Percentiles rank a stretch among this genome's conserved stretches.
phyloP scores from a whole-genome alignment of 2,113 vertebrate genomes.

The Loxodonta africana region DNA sequence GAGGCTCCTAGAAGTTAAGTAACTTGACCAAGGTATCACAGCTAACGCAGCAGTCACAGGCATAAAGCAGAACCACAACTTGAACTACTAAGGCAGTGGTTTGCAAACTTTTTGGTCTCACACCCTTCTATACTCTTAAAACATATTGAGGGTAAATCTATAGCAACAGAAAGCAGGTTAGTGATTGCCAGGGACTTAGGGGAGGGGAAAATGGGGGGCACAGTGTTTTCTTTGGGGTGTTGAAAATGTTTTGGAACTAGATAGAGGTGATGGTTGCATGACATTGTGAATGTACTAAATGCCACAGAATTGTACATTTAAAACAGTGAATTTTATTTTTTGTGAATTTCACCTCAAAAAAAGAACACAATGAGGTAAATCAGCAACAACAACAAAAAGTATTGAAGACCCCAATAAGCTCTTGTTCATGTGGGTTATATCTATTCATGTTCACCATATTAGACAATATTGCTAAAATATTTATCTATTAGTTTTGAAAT shows the following conservation, averaged over 20 bases:
- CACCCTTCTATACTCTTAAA: conserved; percentile 55
- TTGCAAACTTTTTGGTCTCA: conserved; percentile 22
- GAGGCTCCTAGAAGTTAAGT: neutral
- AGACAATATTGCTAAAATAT: conserved; percentile 38
- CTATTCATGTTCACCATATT: neutral
- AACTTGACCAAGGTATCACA: conserved; percentile 2
- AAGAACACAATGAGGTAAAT: conserved; percentile 18
- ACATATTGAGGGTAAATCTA: conserved; percentile 8
- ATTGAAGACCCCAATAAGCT: neutral
- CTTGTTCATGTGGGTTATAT: neutral
- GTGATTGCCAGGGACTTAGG: neutral
- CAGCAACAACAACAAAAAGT: neutral
- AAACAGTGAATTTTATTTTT: conserved; percentile 52
- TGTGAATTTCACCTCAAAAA: conserved; percentile 25
- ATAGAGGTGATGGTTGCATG: neutral
- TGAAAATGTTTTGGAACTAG: conserved; percentile 53
- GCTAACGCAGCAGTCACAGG: neutral
- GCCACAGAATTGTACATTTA: neutral
- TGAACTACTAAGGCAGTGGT: conserved; percentile 12
- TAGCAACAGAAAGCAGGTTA: conserved; percentile 48
- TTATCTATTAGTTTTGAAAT: conserved; percentile 52
- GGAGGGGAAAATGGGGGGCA: neutral
- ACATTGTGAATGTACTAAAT: neutral
- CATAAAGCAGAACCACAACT: conserved; percentile 36
- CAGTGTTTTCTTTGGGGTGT: conserved; percentile 34